Percentiles rank a stretch among this genome's conserved stretches.
phyloP scores from a whole-genome alignment of 2,888 invertebrate species.

The Coecobrya sp. region DNA sequence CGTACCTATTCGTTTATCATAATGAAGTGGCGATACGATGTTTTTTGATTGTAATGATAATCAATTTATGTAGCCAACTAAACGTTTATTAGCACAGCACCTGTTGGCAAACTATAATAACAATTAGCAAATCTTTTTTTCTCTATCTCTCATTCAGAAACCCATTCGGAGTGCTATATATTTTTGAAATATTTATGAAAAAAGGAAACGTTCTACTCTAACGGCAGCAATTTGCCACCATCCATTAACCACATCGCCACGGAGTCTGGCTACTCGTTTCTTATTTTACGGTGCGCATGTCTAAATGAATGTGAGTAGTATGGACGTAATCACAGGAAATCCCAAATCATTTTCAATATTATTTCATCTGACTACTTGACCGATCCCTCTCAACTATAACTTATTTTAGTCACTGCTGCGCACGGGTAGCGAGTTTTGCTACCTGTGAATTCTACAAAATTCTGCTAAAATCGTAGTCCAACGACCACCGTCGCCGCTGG shows the following conservation, averaged over 20 bases:
- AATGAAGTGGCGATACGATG: not conserved
- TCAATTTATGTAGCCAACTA: not conserved
- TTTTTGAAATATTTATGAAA: conserved; percentile 26
- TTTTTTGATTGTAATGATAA: not conserved
- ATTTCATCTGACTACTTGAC: conserved; percentile 57
- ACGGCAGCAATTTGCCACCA: conserved; percentile 70
- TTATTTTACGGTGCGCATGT: not conserved
- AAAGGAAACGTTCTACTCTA: conserved; percentile 42
- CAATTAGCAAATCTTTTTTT: conserved; percentile 20
- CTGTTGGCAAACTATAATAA: conserved; percentile 12
- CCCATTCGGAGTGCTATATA: not conserved
- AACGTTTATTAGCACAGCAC: not conserved
- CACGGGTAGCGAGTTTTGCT: conserved; percentile 16
- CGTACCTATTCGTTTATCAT: no score
- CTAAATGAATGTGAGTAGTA: not conserved
- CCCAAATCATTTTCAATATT: conserved; percentile 78
- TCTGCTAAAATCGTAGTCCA: not conserved
- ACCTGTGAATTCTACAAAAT: not conserved
- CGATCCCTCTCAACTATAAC: not conserved
- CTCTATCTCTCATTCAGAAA: no score
- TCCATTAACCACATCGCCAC: conserved; percentile 66
- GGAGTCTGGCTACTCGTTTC: conserved; percentile 16
- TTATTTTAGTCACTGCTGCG: not conserved
- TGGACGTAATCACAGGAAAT: conserved; percentile 75
- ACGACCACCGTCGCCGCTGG: not conserved